phyloP scores from a whole-genome alignment of 1,140 invertebrate species.

The Panagrolaimus sp. region DNA sequence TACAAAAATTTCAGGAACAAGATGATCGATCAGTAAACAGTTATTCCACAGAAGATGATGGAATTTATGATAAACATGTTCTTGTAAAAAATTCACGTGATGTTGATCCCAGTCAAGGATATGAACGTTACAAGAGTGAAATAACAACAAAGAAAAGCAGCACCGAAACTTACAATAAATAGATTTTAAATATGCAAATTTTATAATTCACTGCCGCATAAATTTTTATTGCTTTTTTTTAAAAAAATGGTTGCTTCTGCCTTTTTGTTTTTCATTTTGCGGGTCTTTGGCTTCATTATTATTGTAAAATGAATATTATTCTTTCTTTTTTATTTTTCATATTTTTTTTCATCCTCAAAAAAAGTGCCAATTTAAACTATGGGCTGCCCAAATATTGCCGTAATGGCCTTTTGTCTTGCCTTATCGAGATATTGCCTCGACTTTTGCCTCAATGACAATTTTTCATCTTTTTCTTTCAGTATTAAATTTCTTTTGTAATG shows the following conservation, averaged over 20 bases:
- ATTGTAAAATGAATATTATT: not conserved
- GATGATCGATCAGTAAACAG: conserved; percentile 40
- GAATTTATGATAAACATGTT: conserved; percentile 40
- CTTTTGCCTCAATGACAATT: too few relatives aligned
- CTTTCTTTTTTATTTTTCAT: not conserved
- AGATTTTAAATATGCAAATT: conserved; percentile 12
- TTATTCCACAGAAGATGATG: conserved; percentile 35
- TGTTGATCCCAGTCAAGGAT: conserved; percentile 28
- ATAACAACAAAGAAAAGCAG: conserved; percentile 33
- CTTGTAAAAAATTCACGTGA: conserved; percentile 37
- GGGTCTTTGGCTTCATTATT: not conserved
- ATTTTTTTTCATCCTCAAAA: not conserved
- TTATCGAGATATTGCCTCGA: too few relatives aligned
- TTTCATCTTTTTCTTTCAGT: too few relatives aligned
- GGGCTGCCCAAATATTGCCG: not conserved
- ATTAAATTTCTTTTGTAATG: not conserved
- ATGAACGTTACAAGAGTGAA: conserved; percentile 39
- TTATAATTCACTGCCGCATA: not conserved
- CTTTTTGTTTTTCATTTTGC: not conserved
- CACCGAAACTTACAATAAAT: conserved; percentile 33
- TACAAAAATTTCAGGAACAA: conserved; percentile 26
- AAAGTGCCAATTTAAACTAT: conserved; percentile 6
- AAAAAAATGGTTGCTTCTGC: not conserved
- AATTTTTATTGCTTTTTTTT: not conserved
- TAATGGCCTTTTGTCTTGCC: not conserved